A percentile compares a stretch with the other conserved stretches of the same genome.
Evolutionary conservation across 2,797 vertebrate genomes (phyloP).

Genomic region (Picus viridis): DNA sequence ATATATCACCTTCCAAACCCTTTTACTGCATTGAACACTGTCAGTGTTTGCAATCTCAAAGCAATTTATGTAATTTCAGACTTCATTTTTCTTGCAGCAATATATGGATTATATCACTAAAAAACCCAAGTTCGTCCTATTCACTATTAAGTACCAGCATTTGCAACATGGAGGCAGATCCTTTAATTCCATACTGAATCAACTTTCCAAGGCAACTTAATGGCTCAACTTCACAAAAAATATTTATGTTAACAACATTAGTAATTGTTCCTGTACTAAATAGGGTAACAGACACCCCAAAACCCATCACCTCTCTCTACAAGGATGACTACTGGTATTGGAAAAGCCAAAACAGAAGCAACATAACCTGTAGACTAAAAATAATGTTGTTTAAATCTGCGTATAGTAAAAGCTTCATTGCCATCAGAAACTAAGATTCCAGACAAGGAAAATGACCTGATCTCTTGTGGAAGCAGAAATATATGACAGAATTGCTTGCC

Average conservation of each 20-base stretch:
- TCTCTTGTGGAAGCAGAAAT: background rate
- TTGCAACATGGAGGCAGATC: background rate
- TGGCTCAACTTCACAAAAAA: background rate
- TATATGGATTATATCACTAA: background rate
- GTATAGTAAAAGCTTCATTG: background rate
- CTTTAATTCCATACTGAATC: background rate
- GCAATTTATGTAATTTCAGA: background rate
- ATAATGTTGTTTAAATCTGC: background rate
- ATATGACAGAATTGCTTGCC: background rate
- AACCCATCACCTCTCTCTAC: background rate
- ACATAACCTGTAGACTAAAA: background rate
- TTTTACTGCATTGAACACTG: background rate
- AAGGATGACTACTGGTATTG: background rate
- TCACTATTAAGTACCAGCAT: background rate
- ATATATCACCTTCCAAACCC: background rate
- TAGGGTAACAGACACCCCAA: background rate
- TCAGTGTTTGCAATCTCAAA: background rate
- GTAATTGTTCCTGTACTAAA: background rate
- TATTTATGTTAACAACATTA: background rate
- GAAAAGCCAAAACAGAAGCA: background rate
- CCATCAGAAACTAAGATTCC: background rate
- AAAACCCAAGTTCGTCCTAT: background rate
- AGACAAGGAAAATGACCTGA: background rate
- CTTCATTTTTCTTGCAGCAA: background rate
- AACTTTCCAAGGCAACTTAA: background rate